phyloP scores from a whole-genome alignment of 1,140 invertebrate species.

The Leptinotarsa texana region DNA sequence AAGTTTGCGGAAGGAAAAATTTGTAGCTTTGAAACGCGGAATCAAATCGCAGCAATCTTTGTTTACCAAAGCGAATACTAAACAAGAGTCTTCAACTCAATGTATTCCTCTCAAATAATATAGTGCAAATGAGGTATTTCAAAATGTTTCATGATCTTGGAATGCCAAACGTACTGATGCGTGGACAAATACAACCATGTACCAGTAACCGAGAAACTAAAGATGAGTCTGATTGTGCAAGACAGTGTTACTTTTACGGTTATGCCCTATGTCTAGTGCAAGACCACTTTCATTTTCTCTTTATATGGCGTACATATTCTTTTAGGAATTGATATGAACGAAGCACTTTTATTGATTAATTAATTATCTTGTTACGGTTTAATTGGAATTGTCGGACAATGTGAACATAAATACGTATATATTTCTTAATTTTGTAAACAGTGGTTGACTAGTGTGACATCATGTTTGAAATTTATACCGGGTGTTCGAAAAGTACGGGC shows the following conservation, averaged over 20 bases:
- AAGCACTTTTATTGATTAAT: neutral
- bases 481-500: too few species aligned
- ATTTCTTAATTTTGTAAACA: neutral
- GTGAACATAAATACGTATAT: neutral
- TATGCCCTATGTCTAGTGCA: constrained; percentile 17
- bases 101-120: too few species aligned
- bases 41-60: too few species aligned
- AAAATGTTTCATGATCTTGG: neutral
- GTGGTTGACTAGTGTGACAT: too few species aligned
- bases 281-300: constrained; percentile 9
- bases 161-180: neutral
- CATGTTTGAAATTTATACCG: too few species aligned
- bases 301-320: constrained; percentile 4
- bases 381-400: neutral
- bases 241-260: constrained; percentile 15
- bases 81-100: too few species aligned
- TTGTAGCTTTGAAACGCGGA: too few species aligned
- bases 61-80: too few species aligned
- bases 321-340: neutral
- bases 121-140: neutral
- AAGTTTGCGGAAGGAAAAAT: too few species aligned
- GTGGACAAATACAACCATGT: constrained; percentile 12
- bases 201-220: constrained; percentile 14
- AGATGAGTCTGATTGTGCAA: constrained; percentile 16
- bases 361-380: neutral